A percentile compares a stretch with the other conserved stretches of the same genome.
Conservation (phyloP, 2,888 invertebrate species). For the Leptinotarsa peninsularis region DNA sequence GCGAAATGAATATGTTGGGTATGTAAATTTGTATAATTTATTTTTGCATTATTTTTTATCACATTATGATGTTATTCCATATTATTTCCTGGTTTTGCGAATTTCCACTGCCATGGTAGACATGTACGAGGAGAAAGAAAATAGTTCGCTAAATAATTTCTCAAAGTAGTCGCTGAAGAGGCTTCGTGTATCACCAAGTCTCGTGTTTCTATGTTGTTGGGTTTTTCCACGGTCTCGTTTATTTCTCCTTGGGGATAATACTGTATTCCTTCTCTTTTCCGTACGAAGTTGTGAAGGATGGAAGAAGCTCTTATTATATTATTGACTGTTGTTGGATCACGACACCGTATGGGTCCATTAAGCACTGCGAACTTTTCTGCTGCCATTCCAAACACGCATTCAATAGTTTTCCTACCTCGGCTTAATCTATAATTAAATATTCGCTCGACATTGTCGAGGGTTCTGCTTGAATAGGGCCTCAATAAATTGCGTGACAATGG, state of each 20-base stretch:
- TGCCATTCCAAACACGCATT: conserved; percentile 8
- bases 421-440: conserved; percentile 8
- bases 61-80: background rate
- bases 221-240: background rate
- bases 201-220: conserved; percentile 2
- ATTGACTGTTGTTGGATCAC: background rate
- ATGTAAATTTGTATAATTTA: background rate
- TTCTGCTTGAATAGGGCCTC: conserved; percentile 12
- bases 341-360: conserved; percentile 6
- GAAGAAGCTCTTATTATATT: background rate
- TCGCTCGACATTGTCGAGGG: background rate
- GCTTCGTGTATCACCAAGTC: background rate
- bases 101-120: conserved; percentile 12
- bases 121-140: conserved; percentile 4
- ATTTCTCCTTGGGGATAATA: background rate
- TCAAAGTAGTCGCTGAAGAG: conserved; percentile 1
- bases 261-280: background rate
- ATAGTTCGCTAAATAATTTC: conserved; percentile 9
- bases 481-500: conserved; percentile 8
- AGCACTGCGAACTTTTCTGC: conserved; percentile 8
- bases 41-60: too few species aligned
- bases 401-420: conserved; percentile 8
- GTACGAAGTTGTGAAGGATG: background rate
- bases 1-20: conserved; percentile 7
- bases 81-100: background rate